Evolutionary conservation across 2,888 invertebrate genomes (phyloP).

Genomic region (Hoplodrina ambigua): DNA sequence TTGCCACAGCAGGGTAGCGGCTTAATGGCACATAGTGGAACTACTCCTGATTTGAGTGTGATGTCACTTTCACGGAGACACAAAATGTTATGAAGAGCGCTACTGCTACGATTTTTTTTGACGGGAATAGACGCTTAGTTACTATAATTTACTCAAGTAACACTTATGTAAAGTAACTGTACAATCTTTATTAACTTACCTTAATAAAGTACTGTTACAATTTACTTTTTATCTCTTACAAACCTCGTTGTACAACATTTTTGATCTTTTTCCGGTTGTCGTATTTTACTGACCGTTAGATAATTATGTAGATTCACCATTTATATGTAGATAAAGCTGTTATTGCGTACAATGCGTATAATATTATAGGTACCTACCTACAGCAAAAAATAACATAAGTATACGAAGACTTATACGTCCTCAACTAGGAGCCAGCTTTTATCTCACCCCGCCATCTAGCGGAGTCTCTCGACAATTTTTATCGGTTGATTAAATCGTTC

Average conservation of each 20-base stretch:
- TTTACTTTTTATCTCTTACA: background rate
- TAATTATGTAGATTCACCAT: slow-evolving; percentile 53
- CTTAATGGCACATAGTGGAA: too few relatives aligned
- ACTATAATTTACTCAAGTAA: too few relatives aligned
- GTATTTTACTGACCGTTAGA: slow-evolving; percentile 22
- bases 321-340: slow-evolving; percentile 48
- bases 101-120: too few relatives aligned
- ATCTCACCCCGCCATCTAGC: slow-evolving; percentile 81
- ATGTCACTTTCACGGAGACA: too few relatives aligned
- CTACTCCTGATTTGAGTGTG: too few relatives aligned
- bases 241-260: slow-evolving; percentile 7
- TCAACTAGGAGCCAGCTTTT: slow-evolving; percentile 66
- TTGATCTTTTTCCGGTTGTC: slow-evolving; percentile 18
- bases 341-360: slow-evolving; percentile 40
- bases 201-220: background rate
- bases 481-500: slow-evolving; percentile 87
- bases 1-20: too few relatives aligned
- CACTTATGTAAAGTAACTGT: too few relatives aligned
- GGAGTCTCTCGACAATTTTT: slow-evolving; percentile 81
- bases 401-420: slow-evolving; percentile 42
- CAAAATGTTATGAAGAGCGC: too few relatives aligned
- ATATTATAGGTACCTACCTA: slow-evolving; percentile 44
- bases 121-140: too few relatives aligned
- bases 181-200: background rate
- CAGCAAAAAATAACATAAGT: slow-evolving; percentile 53